Conservation (phyloP, 2,797 vertebrate genomes). For the Eulemur albifrons region DNA sequence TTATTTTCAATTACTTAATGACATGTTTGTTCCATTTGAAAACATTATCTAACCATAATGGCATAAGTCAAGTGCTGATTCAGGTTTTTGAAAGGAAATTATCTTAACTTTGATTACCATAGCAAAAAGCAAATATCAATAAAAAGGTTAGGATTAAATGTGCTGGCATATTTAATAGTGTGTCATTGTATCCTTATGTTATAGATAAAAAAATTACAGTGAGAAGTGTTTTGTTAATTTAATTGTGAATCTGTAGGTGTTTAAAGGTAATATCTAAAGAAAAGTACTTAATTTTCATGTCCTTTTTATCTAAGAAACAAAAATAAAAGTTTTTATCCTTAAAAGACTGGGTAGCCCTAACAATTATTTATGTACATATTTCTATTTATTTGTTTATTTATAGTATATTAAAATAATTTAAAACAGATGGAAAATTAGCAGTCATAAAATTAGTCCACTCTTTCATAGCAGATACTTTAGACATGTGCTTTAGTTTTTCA, state of each 20-base stretch:
- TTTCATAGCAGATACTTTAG: not conserved
- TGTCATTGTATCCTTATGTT: not conserved
- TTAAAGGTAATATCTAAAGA: not conserved
- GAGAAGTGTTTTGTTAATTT: not conserved
- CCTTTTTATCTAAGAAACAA: not conserved
- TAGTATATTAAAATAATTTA: not conserved
- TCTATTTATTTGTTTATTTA: not conserved
- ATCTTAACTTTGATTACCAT: constrained; percentile 16
- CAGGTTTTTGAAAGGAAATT: not conserved
- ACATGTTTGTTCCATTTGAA: not conserved
- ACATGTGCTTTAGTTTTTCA: not conserved
- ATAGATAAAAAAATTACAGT: not conserved
- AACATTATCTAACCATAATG: constrained; percentile 36
- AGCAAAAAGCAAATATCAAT: constrained; percentile 1
- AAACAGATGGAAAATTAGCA: not conserved
- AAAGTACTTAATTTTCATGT: not conserved
- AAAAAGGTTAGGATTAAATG: not conserved
- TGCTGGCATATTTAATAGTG: not conserved
- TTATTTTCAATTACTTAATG: constrained; percentile 36
- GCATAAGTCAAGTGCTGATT: not conserved
- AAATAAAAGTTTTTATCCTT: not conserved
- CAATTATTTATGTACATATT: not conserved
- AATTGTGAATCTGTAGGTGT: not conserved
- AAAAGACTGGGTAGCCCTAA: not conserved
- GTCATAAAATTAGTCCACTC: not conserved